Base-by-base conservation (phyloP, 2,113 vertebrate species). In the Crotalus helleri region DNA sequence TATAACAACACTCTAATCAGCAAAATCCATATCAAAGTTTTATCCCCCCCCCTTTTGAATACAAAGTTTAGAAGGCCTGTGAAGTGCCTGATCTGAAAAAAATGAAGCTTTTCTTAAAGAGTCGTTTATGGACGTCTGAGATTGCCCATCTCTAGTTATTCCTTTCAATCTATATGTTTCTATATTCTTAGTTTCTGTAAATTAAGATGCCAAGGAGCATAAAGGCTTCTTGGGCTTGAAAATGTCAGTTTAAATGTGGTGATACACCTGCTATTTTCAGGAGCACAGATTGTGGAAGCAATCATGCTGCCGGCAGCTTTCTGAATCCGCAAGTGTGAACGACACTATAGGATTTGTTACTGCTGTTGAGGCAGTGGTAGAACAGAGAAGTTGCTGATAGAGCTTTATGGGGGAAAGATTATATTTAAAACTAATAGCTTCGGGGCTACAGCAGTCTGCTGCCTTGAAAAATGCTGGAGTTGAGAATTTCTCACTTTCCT, bases 401-500 rank as follows among this genome's bases (percentile, higher is more conserved):
- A 90, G 55, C 74, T 94, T 92, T 49, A 93, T 95, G 92, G 91
- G 54, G 88, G 69, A 94, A 87, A 26, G 3, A 59, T 69, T 2
- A 1, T 92, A 26, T 88, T 93, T 93, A 8, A 0, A 0, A 24
- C 53, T 91, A 86, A 89, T 57, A 4, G 10, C 64, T 95, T 94
- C 69, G 17, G 93, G 92, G 29, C 93, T 94, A 91, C 23, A 87
- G 88, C 69, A 93, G 91, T 94, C 53, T 61, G 93, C 92, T 96
- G 88, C 91, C 92, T 95, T 95, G 91, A 93, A 95, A 93, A 96
- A 95, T 95, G 92, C 54, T 92, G 93, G 53, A 93, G 46, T 39
- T 69, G 92, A 95, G 93, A 24, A 8, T 46, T 90, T 96, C 94
- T 95, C 53, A 49, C 59, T 93, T 86, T 92, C 57, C 46, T 2